Conservation (phyloP, 2,797 vertebrate species). For the Sorex maritimensis region DNA sequence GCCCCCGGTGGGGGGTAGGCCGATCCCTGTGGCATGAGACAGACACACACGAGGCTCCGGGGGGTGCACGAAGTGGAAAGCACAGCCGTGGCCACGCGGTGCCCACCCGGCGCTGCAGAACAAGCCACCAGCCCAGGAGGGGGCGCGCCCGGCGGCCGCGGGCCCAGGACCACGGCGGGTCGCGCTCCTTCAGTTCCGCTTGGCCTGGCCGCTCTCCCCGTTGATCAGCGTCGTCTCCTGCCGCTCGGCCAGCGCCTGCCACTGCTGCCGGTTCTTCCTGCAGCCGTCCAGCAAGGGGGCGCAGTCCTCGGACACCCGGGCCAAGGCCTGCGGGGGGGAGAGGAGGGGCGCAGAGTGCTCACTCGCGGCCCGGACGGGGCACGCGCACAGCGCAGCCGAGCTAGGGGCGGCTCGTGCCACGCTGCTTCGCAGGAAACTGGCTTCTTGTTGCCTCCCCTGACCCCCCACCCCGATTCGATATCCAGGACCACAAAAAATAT, state of each 20-base stretch:
- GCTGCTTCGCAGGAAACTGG: no score
- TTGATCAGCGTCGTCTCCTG: slow-evolving; percentile 93
- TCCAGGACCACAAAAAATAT: no score
- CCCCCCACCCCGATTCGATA: no score
- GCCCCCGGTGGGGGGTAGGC: background rate
- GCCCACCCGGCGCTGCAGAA: slow-evolving; percentile 84
- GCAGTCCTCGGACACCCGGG: slow-evolving; percentile 94
- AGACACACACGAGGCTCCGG: slow-evolving; percentile 46
- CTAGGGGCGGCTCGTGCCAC: no score
- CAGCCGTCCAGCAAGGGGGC: slow-evolving; percentile 97
- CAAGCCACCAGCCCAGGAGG: slow-evolving; percentile 82
- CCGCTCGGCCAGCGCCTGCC: slow-evolving; percentile 96
- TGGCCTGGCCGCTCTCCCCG: slow-evolving; percentile 90
- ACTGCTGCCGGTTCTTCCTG: slow-evolving; percentile 96
- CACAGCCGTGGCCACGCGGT: slow-evolving; percentile 88
- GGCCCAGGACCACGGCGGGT: slow-evolving; percentile 60
- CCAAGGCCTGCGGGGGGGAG: slow-evolving; percentile 92
- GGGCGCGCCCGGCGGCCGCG: slow-evolving; percentile 60
- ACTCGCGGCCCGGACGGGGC: no score
- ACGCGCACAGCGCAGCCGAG: no score
- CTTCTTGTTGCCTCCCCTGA: no score
- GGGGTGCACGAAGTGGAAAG: slow-evolving; percentile 85
- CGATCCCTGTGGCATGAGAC: slow-evolving; percentile 68
- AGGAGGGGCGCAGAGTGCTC: background rate
- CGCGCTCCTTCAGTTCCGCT: slow-evolving; percentile 87